Evolutionary conservation across 2,888 invertebrate genomes (phyloP).

Genomic region (Brenthis hecate): DNA sequence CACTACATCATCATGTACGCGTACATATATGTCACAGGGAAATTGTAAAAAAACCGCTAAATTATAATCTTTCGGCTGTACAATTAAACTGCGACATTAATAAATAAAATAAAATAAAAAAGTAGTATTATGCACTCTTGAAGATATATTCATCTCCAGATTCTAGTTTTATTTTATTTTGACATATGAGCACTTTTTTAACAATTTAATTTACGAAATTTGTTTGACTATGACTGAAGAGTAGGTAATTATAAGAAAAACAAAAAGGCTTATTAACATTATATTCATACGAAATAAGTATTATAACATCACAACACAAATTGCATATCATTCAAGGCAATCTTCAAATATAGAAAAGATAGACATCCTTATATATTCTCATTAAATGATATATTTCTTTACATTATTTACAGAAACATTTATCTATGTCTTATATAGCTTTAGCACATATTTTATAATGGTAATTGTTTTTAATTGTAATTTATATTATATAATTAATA

Average conservation of each 20-base stretch:
- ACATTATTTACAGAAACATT: conserved; percentile 43
- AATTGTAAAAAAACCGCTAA: too few relatives aligned
- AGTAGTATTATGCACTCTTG: too few relatives aligned
- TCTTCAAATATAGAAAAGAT: conserved; percentile 51
- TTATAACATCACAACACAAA: conserved; percentile 61
- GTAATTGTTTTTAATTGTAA: conserved; percentile 3
- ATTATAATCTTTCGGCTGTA: too few relatives aligned
- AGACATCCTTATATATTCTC: conserved; percentile 46
- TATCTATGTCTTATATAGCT: conserved; percentile 19
- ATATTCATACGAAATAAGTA: conserved; percentile 51
- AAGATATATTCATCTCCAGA: too few relatives aligned
- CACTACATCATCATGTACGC: too few relatives aligned
- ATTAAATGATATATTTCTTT: conserved; percentile 39
- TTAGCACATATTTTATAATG: conserved; percentile 2
- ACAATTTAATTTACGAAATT: too few relatives aligned
- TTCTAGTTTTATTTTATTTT: too few relatives aligned
- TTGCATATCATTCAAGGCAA: conserved; percentile 64
- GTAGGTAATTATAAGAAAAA: neutral
- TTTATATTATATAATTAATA: neutral
- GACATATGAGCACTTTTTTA: too few relatives aligned
- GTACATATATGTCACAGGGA: too few relatives aligned
- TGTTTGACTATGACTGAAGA: neutral
- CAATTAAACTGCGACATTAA: too few relatives aligned
- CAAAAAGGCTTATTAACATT: conserved; percentile 31
- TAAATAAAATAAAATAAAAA: too few relatives aligned